Evolutionary conservation across 2,888 invertebrate species (phyloP).

Genomic region (Coleophora flavipennella): DNA sequence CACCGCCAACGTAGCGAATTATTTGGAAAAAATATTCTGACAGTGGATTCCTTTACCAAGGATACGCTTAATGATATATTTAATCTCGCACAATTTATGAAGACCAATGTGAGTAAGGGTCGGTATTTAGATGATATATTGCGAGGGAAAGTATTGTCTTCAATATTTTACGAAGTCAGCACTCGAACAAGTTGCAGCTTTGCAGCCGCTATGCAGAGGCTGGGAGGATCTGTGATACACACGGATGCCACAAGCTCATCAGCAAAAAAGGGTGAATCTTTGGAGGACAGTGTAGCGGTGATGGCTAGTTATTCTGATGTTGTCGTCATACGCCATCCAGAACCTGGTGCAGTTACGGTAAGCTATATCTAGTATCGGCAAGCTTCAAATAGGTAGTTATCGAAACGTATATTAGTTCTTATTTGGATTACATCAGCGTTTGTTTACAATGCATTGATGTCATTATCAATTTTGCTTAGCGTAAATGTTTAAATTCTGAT

Average conservation of each 20-base stretch:
- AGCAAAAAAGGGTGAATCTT: constrained; percentile 95
- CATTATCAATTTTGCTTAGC: not conserved
- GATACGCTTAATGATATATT: constrained; percentile 94
- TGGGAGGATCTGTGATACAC: constrained; percentile 93
- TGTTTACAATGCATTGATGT: too few relatives aligned
- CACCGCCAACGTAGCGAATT: constrained; percentile 62
- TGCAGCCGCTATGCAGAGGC: constrained; percentile 94
- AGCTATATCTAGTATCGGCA: constrained; percentile 41
- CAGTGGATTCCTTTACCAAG: constrained; percentile 89
- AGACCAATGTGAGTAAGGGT: constrained; percentile 87
- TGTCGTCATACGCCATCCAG: constrained; percentile 94
- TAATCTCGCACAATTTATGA: constrained; percentile 91
- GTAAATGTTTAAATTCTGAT: constrained; percentile 2
- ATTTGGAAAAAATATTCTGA: constrained; percentile 85
- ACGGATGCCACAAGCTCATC: constrained; percentile 94
- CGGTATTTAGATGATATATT: constrained; percentile 88
- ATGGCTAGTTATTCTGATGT: constrained; percentile 96
- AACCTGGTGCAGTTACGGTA: constrained; percentile 91
- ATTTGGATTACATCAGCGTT: too few relatives aligned
- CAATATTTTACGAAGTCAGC: constrained; percentile 97
- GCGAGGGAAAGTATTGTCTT: constrained; percentile 94
- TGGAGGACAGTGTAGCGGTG: constrained; percentile 89
- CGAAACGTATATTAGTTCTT: too few relatives aligned
- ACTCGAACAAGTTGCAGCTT: constrained; percentile 98
- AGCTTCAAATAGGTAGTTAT: too few relatives aligned